These are phyloP conservation scores for Tuta absoluta DNA, from an alignment of 2,888 invertebrate species.

Conservation along the genomic window DNA sequence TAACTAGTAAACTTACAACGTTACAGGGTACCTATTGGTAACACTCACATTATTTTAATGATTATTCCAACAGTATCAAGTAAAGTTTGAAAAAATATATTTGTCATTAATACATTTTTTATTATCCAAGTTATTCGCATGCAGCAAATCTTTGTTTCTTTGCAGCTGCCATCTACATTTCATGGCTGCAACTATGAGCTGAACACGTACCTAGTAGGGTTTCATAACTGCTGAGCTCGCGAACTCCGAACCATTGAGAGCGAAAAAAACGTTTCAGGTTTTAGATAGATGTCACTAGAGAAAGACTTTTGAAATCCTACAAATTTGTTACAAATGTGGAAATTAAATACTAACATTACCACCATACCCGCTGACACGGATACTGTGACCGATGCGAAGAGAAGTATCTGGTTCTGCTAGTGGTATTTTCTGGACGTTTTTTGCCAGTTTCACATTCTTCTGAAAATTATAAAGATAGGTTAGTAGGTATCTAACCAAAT, in stretches of 20 bases:
- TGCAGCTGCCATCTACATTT: background rate
- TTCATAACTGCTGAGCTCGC: background rate
- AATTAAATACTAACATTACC: slow-evolving; percentile 45
- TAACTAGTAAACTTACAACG: no score
- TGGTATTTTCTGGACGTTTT: slow-evolving; percentile 50
- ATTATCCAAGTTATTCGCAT: no score
- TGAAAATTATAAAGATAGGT: slow-evolving; percentile 34
- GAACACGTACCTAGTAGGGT: background rate
- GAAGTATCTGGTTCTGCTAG: slow-evolving; percentile 48
- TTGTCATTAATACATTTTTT: no score
- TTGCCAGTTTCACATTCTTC: slow-evolving; percentile 51
- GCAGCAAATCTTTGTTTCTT: background rate
- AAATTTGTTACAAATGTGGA: background rate
- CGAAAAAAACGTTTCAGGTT: background rate
- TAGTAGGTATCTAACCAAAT: no score
- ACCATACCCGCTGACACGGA: slow-evolving; percentile 60
- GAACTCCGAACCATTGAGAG: background rate
- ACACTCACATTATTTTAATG: no score
- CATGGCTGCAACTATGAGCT: background rate
- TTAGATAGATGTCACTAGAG: background rate
- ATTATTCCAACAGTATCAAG: no score
- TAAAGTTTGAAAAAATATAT: no score
- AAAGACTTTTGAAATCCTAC: background rate
- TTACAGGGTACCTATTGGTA: no score
- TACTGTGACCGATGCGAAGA: slow-evolving; percentile 39